Base-by-base conservation (phyloP, 2,113 vertebrate genomes). In the Hypanus sabinus region DNA sequence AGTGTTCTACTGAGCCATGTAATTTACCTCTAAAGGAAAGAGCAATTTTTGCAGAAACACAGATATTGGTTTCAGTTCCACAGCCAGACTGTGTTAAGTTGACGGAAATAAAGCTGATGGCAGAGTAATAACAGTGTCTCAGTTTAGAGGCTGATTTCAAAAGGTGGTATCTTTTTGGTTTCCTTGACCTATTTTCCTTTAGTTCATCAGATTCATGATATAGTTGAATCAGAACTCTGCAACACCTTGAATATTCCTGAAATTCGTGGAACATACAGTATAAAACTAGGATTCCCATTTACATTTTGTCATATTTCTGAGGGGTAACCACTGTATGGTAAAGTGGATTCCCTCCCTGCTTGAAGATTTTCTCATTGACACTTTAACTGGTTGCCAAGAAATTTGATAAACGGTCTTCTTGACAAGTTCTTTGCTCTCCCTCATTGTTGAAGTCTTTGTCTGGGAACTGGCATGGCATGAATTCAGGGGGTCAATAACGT, bases 11-110 rank as follows among this genome's bases (percentile, higher is more conserved):
- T 9, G 38, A 73, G 36, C 36, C 38, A 10, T 55, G 27, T 73
- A 73, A 27, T 46, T 30, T 93, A 30, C 22, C 68, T 22, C 38
- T 8, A 55, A 93, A 93, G 22, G n/a, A 90, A 27, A 73, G 38
- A 55, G 18, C 0, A 93, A 22, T 93, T 71, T 30, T 22, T 71
- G 91, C 91, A 30, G 55, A 18, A 73, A 30, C 46, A 22, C 70
- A 71, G 90, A 46, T 73, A 93, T 93, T 93, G 22, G 55, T 93
- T 93, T 93, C 91, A 93, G 91, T 8, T 93, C 68, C 24, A 55
- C 91, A 73, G 91, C 68, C 36, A 93, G 22, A 73, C 36, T 38
- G 36, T 18, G 65, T 46, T 30, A 93, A 27, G 70, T 55, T 73
- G 91, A 93, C 91, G 73, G 68, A 75, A 93, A 24, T 22, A 55